phyloP scores from a whole-genome alignment of 53 echinoderm and acorn worm genomes.

The Pentamera pediparva region DNA sequence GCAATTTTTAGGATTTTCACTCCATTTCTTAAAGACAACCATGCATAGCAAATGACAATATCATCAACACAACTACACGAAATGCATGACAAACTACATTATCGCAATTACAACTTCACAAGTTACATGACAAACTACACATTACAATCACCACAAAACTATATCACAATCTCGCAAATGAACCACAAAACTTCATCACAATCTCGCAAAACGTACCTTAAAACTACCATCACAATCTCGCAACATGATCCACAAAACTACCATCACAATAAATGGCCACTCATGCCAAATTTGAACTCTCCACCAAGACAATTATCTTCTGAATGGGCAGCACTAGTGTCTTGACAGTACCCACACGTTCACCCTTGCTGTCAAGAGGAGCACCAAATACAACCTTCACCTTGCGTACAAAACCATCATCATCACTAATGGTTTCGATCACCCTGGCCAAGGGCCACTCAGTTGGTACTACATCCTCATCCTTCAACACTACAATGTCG shows the following conservation, averaged over 20 bases:
- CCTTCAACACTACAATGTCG: slow-evolving; percentile 25
- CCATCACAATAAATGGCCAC: background rate
- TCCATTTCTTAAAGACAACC: too few relatives aligned
- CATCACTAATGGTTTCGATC: background rate
- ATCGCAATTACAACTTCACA: too few relatives aligned
- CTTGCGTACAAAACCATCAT: slow-evolving; percentile 1
- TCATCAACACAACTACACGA: too few relatives aligned
- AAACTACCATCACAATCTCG: too few relatives aligned
- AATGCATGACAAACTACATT: too few relatives aligned
- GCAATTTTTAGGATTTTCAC: too few relatives aligned
- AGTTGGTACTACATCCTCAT: background rate
- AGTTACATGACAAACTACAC: too few relatives aligned
- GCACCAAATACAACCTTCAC: background rate
- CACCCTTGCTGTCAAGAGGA: background rate
- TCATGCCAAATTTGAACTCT: background rate
- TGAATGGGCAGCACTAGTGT: background rate
- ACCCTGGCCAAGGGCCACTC: background rate
- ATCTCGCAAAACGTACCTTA: too few relatives aligned
- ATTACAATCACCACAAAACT: too few relatives aligned
- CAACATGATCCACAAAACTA: background rate
- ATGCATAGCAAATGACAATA: too few relatives aligned
- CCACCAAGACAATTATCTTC: background rate
- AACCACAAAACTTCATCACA: too few relatives aligned
- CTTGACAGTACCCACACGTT: background rate
- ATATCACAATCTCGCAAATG: too few relatives aligned